Conservation (phyloP, 2,797 vertebrate genomes). For the Sardinella longiceps region DNA sequence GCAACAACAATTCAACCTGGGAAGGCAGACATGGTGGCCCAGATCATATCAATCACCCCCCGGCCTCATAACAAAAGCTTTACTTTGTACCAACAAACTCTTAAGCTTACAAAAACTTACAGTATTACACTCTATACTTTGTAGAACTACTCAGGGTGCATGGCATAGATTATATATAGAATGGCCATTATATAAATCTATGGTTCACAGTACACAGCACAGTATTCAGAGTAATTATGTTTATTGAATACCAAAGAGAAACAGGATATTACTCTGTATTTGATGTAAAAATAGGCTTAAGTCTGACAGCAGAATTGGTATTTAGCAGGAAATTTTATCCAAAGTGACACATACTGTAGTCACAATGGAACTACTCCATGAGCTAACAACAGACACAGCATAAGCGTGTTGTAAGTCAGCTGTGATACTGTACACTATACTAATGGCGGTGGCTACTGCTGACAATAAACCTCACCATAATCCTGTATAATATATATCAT, state of each 20-base stretch:
- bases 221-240: neutral
- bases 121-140: too few relatives aligned
- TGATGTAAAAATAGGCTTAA: neutral
- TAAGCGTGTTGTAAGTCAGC: too few relatives aligned
- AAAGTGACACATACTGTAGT: neutral
- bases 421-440: too few relatives aligned
- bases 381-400: too few relatives aligned
- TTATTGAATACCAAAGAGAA: neutral
- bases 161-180: too few relatives aligned
- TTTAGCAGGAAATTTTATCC: too few relatives aligned
- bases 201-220: too few relatives aligned
- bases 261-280: neutral
- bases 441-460: neutral
- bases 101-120: too few relatives aligned
- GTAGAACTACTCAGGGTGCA: too few relatives aligned
- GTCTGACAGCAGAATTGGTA: neutral
- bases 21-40: neutral
- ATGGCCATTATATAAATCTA: too few relatives aligned
- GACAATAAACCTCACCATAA: neutral
- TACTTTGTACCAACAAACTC: too few relatives aligned
- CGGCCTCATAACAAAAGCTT: neutral
- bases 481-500: too few relatives aligned
- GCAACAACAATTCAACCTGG: neutral
- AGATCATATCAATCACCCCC: neutral
- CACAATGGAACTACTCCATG: neutral